These are phyloP conservation scores for Danaus melanippus DNA, from an alignment of 1,140 invertebrate species.

Conservation along the genomic window DNA sequence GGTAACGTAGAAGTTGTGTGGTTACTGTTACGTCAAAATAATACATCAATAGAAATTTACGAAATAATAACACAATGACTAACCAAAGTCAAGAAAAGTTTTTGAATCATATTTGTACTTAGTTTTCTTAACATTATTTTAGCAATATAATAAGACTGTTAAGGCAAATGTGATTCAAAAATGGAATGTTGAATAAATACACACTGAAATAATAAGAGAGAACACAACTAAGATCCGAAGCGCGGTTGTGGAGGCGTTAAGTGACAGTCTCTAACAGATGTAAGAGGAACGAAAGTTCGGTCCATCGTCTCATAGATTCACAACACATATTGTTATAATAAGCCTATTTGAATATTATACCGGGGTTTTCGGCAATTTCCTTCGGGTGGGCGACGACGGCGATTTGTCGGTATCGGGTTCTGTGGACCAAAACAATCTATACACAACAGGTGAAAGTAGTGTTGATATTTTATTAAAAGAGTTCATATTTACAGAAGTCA, in stretches of 20 bases:
- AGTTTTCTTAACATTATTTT: no score
- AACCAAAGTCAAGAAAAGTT: no score
- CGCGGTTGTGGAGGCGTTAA: slow-evolving; percentile 60
- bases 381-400: slow-evolving; percentile 87
- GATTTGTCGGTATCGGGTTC: slow-evolving; percentile 85
- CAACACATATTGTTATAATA: slow-evolving; percentile 68
- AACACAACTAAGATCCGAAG: slow-evolving; percentile 32
- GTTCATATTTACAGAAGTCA: no score
- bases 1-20: not conserved
- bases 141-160: no score
- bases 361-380: slow-evolving; percentile 95
- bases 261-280: slow-evolving; percentile 66
- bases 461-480: not conserved
- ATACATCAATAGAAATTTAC: no score
- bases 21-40: not conserved
- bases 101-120: no score
- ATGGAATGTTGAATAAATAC: slow-evolving; percentile 3
- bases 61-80: no score
- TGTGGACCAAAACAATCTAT: slow-evolving; percentile 72
- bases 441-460: not conserved
- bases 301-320: slow-evolving; percentile 59
- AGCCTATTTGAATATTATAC: slow-evolving; percentile 80
- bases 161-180: no score
- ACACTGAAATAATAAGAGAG: slow-evolving; percentile 19
- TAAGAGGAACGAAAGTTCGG: slow-evolving; percentile 44